Evolutionary conservation across 2,888 invertebrate species (phyloP).

Genomic region (Mythimna impura): DNA sequence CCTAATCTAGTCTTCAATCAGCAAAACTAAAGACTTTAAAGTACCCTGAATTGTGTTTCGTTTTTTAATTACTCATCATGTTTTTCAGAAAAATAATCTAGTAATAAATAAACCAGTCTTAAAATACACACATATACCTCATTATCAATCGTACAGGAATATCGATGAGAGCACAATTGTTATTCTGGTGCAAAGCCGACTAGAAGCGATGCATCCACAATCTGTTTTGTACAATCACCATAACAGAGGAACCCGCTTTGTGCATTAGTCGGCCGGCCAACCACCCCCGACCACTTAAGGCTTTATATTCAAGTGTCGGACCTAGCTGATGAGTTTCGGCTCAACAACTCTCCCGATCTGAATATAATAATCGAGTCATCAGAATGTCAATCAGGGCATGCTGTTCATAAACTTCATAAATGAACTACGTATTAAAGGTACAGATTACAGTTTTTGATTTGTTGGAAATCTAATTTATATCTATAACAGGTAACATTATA

Average conservation of each 20-base stretch:
- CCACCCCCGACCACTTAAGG: conserved; percentile 62
- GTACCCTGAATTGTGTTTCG: background rate
- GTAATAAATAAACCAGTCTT: no score
- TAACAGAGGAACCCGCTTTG: conserved; percentile 76
- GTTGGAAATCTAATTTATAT: no score
- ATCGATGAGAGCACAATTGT: conserved; percentile 67
- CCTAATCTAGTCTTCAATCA: background rate
- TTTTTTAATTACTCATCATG: background rate
- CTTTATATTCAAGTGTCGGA: conserved; percentile 63
- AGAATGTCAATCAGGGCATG: conserved; percentile 44
- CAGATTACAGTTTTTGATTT: background rate
- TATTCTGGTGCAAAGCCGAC: conserved; percentile 66
- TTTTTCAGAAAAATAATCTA: background rate
- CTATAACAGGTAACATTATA: no score
- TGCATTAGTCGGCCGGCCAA: conserved; percentile 72
- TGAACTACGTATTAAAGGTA: background rate
- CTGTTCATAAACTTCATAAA: conserved; percentile 16
- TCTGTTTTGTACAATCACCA: conserved; percentile 80
- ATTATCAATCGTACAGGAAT: conserved; percentile 47
- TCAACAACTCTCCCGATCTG: conserved; percentile 60
- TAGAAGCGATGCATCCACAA: conserved; percentile 68
- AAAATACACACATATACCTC: conserved; percentile 1
- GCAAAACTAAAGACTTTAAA: background rate
- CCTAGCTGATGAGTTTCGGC: conserved; percentile 63
- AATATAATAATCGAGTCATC: conserved; percentile 63